Conservation (phyloP, 2,888 invertebrate species). For the Apomyelois bistriatella region DNA sequence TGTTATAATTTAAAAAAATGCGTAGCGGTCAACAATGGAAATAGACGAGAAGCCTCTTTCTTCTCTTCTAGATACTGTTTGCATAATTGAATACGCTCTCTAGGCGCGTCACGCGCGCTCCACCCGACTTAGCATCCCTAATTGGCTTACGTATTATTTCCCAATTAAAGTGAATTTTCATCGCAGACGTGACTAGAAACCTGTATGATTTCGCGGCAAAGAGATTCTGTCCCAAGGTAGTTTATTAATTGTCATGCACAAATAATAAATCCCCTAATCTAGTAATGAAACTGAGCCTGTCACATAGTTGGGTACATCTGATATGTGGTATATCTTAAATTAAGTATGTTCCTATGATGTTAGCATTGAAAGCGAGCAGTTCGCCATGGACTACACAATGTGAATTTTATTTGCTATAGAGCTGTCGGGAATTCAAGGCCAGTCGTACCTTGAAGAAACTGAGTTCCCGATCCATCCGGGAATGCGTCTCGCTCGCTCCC, state of each 20-base stretch:
- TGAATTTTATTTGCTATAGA: slow-evolving; percentile 19
- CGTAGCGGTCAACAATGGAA: slow-evolving; percentile 45
- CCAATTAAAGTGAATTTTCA: slow-evolving; percentile 80
- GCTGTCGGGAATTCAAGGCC: slow-evolving; percentile 60
- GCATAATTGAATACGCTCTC: slow-evolving; percentile 76
- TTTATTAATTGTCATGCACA: slow-evolving; percentile 46
- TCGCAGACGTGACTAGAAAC: slow-evolving; percentile 75
- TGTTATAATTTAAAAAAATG: slow-evolving; percentile 16
- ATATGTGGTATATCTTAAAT: not conserved
- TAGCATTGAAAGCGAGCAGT: too few relatives aligned
- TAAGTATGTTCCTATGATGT: too few relatives aligned
- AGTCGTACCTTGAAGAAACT: slow-evolving; percentile 50
- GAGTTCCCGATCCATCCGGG: slow-evolving; percentile 63
- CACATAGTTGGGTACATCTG: slow-evolving; percentile 17
- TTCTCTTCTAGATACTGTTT: slow-evolving; percentile 68
- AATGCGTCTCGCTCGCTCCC: slow-evolving; percentile 66
- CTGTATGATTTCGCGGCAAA: slow-evolving; percentile 55
- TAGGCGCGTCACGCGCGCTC: slow-evolving; percentile 75
- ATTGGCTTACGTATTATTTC: slow-evolving; percentile 80
- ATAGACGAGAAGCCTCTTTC: slow-evolving; percentile 37
- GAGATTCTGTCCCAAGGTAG: slow-evolving; percentile 48
- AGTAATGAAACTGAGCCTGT: not conserved
- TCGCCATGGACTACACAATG: too few relatives aligned
- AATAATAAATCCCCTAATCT: slow-evolving; percentile 38
- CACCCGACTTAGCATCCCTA: slow-evolving; percentile 78